Percentiles rank a stretch among this genome's conserved stretches.
These are phyloP conservation scores for Chondrosia reniformis DNA, from an alignment of 37 sponge, comb jelly and placozoan species.

Conservation along the genomic window DNA sequence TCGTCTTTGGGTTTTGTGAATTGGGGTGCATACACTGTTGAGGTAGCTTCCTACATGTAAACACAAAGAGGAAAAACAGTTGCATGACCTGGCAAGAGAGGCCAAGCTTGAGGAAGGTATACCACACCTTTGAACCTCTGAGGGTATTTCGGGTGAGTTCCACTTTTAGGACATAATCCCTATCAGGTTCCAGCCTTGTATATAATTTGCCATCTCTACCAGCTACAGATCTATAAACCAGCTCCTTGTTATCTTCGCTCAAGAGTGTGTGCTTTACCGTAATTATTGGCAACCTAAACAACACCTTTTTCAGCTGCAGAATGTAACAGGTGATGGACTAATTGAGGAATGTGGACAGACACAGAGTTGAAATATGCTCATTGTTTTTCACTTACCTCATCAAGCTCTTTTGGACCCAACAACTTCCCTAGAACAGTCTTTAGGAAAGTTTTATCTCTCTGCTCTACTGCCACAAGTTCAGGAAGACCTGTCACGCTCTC, in stretches of 20 bases:
- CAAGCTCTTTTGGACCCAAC: conserved; percentile 1
- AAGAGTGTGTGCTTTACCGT: conserved; percentile 35
- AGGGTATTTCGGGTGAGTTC: conserved; percentile 16
- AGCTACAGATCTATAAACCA: neutral
- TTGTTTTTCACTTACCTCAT: conserved; percentile 33
- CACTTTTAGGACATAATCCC: conserved; percentile 52
- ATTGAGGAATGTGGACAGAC: neutral
- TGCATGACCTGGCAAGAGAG: neutral
- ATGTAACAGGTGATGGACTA: neutral
- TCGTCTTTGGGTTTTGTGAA: conserved; percentile 93
- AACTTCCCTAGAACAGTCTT: neutral
- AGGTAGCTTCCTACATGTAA: neutral
- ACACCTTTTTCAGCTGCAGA: neutral
- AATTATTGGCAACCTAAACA: conserved; percentile 38
- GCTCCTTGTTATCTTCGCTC: neutral
- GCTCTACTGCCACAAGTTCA: conserved; percentile 36
- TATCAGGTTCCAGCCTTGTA: conserved; percentile 24
- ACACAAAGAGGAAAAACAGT: neutral
- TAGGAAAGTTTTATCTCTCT: conserved; percentile 20
- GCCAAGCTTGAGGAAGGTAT: neutral
- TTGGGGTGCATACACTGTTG: conserved; percentile 38
- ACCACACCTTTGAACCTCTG: conserved; percentile 12
- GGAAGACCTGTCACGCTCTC: conserved; percentile 30
- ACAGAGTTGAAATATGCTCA: neutral
- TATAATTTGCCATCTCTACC: conserved; percentile 19